Base-by-base conservation (phyloP, 1,140 invertebrate genomes). In the Reticulitermes speratus region DNA sequence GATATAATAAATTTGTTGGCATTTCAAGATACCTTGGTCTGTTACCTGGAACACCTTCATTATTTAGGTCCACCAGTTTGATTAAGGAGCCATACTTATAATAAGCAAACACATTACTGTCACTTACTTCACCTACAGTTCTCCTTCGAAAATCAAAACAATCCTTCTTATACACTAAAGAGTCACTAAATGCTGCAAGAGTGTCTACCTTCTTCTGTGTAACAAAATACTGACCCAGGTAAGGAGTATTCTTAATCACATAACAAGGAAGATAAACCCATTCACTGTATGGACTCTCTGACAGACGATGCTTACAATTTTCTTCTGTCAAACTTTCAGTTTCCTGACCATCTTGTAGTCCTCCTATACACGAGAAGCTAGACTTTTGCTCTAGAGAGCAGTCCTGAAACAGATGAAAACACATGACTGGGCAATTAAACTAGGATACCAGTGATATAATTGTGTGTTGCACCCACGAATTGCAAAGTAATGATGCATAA, bases 171-270 rank as follows among this genome's bases (percentile, higher is more conserved):
- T 75, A 12, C 5, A 14, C n/a, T 25, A 75, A 8, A 11, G n/a
- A n/a, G n/a, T 30, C n/a, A 75, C 65, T 30, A 52, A 84, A 52
- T 44, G 25, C 23, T 45, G 83, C 44, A 84, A 84, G 83, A 84
- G n/a, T 25, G 23, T 84, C 83, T 0, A 84, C 32, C n/a, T 84
- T 84, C 48, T 84, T 84, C 83, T 44, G 83, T 45, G 83, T 84
- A 84, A 44, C 48, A 84, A 45, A 84, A 44, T 84, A 84, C 32
- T 84, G 25, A 8, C 83, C 83, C 83, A 84, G 12, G 16, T 84
- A 84, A 52, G 83, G 83, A 52, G 83, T 84, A 52, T 84, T 84
- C 44, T 11, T 84, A 25, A 44, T n/a, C 23, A 84, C 83, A n/a
- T 45, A 84, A 52, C 83, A 84, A 25, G 44, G 19, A 25, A 44